Percentiles rank a stretch among this genome's conserved stretches.
Evolutionary conservation across 2,113 vertebrate genomes (phyloP).

Genomic region (Tetraodon nigroviridis): DNA sequence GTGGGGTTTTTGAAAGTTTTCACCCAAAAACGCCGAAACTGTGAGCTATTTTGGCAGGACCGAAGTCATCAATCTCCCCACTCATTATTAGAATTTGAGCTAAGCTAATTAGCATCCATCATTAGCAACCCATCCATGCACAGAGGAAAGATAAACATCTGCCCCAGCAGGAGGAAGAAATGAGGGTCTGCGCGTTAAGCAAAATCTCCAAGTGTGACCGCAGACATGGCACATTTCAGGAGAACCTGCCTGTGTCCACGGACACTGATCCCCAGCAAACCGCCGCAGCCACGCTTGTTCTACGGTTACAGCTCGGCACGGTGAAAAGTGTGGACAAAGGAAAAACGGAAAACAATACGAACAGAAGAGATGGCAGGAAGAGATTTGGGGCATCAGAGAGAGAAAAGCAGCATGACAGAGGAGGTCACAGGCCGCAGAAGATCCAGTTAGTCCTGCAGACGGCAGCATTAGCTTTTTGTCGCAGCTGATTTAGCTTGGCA

Average conservation of each 20-base stretch:
- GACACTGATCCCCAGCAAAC: background rate
- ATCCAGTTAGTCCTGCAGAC: too few relatives aligned
- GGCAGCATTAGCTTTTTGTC: background rate
- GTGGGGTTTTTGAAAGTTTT: too few relatives aligned
- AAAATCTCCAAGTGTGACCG: background rate
- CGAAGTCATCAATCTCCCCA: too few relatives aligned
- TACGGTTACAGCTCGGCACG: background rate
- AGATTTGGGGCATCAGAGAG: background rate
- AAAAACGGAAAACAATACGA: background rate
- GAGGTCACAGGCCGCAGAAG: background rate
- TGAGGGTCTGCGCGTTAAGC: too few relatives aligned
- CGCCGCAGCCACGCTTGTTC: background rate
- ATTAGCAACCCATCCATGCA: too few relatives aligned
- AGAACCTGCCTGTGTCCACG: background rate
- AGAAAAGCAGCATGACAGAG: constrained; percentile 40
- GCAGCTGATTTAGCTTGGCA: constrained; percentile 12
- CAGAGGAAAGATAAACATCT: too few relatives aligned
- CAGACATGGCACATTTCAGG: background rate
- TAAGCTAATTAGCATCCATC: too few relatives aligned
- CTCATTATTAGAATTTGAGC: too few relatives aligned
- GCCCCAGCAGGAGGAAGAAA: too few relatives aligned
- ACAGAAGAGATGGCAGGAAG: background rate
- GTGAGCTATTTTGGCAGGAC: too few relatives aligned
- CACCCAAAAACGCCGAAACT: too few relatives aligned
- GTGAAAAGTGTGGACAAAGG: background rate